These are phyloP conservation scores for Pseudorhiza aurosa DNA, from an alignment of 30 jellyfish, hydroid and myxozoan genomes.

Conservation along the genomic window DNA sequence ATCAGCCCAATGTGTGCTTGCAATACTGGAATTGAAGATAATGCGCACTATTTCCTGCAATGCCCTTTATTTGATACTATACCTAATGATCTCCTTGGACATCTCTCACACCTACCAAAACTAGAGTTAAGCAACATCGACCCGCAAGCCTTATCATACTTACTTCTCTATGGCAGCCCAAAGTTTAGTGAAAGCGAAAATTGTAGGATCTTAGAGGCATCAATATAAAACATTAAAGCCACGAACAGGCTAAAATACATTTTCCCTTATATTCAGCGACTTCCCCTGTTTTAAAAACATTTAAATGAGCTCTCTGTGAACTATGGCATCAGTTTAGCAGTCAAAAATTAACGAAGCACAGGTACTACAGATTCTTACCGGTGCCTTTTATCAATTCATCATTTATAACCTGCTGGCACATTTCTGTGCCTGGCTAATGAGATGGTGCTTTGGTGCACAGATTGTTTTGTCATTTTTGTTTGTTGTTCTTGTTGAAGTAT, in stretches of 20 bases:
- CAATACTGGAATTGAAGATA: constrained; percentile 49
- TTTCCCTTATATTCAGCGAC: constrained; percentile 10
- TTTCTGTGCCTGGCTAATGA: no score
- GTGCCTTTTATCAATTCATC: background rate
- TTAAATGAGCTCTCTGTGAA: constrained; percentile 12
- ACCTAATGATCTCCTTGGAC: constrained; percentile 27
- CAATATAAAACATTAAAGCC: constrained; percentile 18
- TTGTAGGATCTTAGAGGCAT: constrained; percentile 19
- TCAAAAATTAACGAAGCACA: background rate
- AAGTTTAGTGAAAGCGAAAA: constrained; percentile 1
- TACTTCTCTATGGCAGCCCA: constrained; percentile 44
- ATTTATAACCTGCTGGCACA: constrained; percentile 13
- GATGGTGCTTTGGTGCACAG: background rate
- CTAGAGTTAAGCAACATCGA: constrained; percentile 27
- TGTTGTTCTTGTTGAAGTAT: background rate
- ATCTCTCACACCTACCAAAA: constrained; percentile 26
- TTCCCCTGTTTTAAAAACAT: background rate
- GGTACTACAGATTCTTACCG: constrained; percentile 3
- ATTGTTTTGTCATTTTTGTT: background rate
- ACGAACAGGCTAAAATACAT: constrained; percentile 21
- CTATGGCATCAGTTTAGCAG: constrained; percentile 3
- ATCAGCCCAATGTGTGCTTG: constrained; percentile 34
- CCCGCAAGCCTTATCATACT: constrained; percentile 30
- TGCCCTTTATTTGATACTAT: constrained; percentile 21
- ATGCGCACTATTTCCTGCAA: constrained; percentile 24